Conservation (phyloP, 2,888 invertebrate species). For the Scaptomyza cyrtandrae region DNA sequence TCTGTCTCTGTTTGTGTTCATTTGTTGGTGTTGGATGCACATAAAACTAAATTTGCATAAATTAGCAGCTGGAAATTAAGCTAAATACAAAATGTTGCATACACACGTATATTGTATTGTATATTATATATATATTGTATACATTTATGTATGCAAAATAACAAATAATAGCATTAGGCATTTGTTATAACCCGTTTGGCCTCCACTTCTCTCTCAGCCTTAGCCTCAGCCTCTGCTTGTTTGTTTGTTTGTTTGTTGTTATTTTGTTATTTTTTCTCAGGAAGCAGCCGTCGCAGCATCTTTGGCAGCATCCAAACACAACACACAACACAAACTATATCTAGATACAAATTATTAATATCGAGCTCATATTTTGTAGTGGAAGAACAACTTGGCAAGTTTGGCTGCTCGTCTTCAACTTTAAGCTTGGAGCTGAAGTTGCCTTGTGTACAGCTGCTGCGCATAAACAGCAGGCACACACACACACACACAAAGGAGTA, state of each 20-base stretch:
- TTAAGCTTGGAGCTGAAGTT: slow-evolving; percentile 19
- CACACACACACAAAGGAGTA: slow-evolving; percentile 23
- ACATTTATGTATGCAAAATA: slow-evolving; percentile 34
- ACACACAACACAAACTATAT: slow-evolving; percentile 61
- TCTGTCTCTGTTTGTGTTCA: slow-evolving; percentile 18
- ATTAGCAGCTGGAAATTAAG: slow-evolving; percentile 76
- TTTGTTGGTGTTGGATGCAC: slow-evolving; percentile 26
- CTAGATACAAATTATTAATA: slow-evolving; percentile 83
- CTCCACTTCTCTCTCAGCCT: slow-evolving; percentile 15
- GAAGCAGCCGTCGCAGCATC: slow-evolving; percentile 64
- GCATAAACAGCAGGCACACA: slow-evolving; percentile 62
- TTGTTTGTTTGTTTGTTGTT: slow-evolving; percentile 4
- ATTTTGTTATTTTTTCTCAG: slow-evolving; percentile 45
- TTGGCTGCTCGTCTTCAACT: slow-evolving; percentile 61
- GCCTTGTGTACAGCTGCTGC: slow-evolving; percentile 77
- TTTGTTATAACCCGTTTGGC: slow-evolving; percentile 41
- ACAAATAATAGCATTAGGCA: slow-evolving; percentile 31
- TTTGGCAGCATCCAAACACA: slow-evolving; percentile 35
- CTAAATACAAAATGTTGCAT: slow-evolving; percentile 61
- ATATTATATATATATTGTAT: slow-evolving; percentile 1
- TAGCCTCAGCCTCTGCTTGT: not conserved
- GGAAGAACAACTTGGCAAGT: slow-evolving; percentile 68
- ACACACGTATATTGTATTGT: slow-evolving; percentile 34
- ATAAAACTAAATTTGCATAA: slow-evolving; percentile 69
- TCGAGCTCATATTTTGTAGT: slow-evolving; percentile 79